phyloP scores from a whole-genome alignment of 2,888 invertebrate species.

The Portevinia maculata region DNA sequence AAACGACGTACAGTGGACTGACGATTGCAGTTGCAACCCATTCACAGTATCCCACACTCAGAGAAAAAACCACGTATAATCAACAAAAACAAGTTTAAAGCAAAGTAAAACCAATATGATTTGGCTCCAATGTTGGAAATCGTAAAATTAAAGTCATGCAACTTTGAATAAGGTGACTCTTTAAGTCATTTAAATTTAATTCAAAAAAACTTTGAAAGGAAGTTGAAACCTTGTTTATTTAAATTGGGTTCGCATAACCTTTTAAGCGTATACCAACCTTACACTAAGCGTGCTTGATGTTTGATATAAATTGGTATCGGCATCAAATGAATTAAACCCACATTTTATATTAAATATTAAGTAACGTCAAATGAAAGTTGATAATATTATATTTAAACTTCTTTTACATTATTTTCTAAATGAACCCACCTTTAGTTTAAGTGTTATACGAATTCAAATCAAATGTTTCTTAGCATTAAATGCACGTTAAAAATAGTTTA shows the following conservation, averaged over 20 bases:
- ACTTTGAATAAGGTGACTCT: neutral
- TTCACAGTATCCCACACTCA: no score
- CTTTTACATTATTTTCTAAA: neutral
- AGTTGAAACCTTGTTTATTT: neutral
- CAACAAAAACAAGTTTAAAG: neutral
- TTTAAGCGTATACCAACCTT: neutral
- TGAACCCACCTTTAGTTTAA: neutral
- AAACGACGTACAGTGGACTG: no score
- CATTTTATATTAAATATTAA: no score
- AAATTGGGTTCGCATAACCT: neutral
- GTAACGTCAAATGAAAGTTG: neutral
- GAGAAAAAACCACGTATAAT: neutral
- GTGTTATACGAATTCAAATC: neutral
- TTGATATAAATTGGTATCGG: no score
- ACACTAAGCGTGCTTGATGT: no score
- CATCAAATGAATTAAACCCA: no score
- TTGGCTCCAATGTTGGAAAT: neutral
- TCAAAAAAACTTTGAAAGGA: neutral
- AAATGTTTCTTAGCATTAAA: neutral
- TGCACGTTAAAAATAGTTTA: neutral
- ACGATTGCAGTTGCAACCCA: no score
- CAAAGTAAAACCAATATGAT: slow-evolving; percentile 3
- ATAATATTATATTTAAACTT: neutral
- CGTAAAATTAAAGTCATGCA: neutral
- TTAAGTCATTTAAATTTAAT: neutral